A percentile compares a stretch with the other conserved stretches of the same genome.
phyloP scores from a whole-genome alignment of 1,140 invertebrate species.

The Pogonomyrmex californicus region DNA sequence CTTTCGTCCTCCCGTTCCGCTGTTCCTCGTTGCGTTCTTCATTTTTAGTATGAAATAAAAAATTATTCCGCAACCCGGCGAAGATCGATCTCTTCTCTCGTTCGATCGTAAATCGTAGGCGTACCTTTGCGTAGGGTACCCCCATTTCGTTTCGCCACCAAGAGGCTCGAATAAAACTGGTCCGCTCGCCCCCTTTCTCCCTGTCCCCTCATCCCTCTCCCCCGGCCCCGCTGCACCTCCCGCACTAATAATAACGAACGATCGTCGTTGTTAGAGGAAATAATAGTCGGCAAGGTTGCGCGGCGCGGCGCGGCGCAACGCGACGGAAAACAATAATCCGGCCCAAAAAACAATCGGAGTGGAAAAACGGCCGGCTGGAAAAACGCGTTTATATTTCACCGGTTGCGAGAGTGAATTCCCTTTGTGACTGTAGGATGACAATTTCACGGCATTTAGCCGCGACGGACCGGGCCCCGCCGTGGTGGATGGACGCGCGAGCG shows the following conservation, averaged over 20 bases:
- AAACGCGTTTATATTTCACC: constrained; percentile 83
- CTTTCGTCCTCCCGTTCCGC: too few relatives aligned
- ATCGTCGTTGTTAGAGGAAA: constrained; percentile 44
- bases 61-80: constrained; percentile 46
- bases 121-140: constrained; percentile 2
- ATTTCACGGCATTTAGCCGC: constrained; percentile 86
- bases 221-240: neutral
- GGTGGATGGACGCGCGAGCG: constrained; percentile 71
- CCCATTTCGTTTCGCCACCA: constrained; percentile 20
- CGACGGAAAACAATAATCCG: constrained; percentile 76
- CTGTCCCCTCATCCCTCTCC: neutral
- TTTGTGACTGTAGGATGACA: constrained; percentile 85
- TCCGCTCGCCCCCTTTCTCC: neutral
- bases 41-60: constrained; percentile 47
- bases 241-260: constrained; percentile 38
- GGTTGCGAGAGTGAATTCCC: constrained; percentile 82
- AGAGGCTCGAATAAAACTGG: constrained; percentile 35
- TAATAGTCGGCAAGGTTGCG: constrained; percentile 45
- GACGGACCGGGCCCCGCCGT: constrained; percentile 74
- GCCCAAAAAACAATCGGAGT: constrained; percentile 81
- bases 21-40: constrained; percentile 36
- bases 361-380: constrained; percentile 82
- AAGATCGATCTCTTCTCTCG: constrained; percentile 42
- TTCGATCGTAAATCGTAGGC: constrained; percentile 52
- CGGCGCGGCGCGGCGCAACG: constrained; percentile 10